Evolutionary conservation across 2,888 invertebrate species (phyloP), one percentile per base, ranked within the genome.

Genomic region (Erannis defoliaria): DNA sequence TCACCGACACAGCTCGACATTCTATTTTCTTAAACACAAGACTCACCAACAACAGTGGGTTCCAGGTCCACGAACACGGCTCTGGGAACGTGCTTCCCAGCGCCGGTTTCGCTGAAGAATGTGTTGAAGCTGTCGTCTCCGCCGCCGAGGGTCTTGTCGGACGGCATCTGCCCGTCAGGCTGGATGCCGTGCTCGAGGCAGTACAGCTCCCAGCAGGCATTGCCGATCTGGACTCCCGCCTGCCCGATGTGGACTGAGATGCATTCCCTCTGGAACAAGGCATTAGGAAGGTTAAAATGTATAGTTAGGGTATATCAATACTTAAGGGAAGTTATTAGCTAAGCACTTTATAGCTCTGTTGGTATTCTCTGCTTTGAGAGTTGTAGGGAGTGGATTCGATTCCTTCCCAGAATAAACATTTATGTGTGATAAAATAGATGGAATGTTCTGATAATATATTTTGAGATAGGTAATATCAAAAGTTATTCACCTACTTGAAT

Each of bases 1-100:
- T n/a, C n/a, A n/a, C n/a, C n/a, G n/a, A n/a, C n/a, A n/a, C n/a
- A n/a, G n/a, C n/a, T 19, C 1, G 38, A n/a, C 35, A 14, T 14
- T n/a, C 35, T 35, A 14, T 35, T 38, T 8, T 38, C 26, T 9
- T n/a, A 18, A 8, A 6, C 8, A 14, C 12, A 40, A 5, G 9
- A 71, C 90, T 93, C 81, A 96, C 97, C 97, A 57, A 98, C 97
- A 35, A 98, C 98, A 71, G 98, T 98, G 59, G 98, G 98, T 84
- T 98, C 98, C 75, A 98, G 93, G 82, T 98, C 98, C 6, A 98
- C 97, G 80, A 98, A 97, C 37, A 98, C 96, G 0, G 96, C 97
- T 55, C 98, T 93, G 0, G 98, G 98, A 23, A 98, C 98, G 79
- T 98, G 97, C 82, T 98, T 96, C 21, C 96, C 96, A 0, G 95